Percentiles rank a stretch among this genome's conserved stretches.
These are phyloP conservation scores for Oscheius sp. DNA, from an alignment of 1,140 invertebrate genomes.

Conservation along the genomic window DNA sequence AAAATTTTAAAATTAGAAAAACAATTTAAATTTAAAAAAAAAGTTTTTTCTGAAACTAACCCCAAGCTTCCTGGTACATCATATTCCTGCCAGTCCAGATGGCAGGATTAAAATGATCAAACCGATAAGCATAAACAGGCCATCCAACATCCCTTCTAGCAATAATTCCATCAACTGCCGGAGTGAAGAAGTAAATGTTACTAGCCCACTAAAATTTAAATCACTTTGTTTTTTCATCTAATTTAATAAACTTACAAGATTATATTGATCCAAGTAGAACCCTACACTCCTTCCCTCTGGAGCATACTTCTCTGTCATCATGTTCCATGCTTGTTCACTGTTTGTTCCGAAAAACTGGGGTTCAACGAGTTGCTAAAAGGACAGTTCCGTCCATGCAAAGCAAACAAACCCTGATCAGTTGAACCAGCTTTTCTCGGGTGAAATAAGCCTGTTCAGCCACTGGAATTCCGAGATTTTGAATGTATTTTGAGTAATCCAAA, in stretches of 20 bases:
- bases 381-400: no score
- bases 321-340: conserved; percentile 9
- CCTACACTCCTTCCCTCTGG: conserved; percentile 6
- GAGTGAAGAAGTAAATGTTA: conserved; percentile 24
- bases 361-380: background rate
- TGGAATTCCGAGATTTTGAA: background rate
- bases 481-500: background rate
- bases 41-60: no score
- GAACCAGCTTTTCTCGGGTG: background rate
- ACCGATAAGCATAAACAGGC: conserved; percentile 17
- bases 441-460: background rate
- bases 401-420: conserved; percentile 15
- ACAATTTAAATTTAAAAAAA: no score
- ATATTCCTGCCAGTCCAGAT: conserved; percentile 7
- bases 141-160: conserved; percentile 1
- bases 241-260: background rate
- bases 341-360: conserved; percentile 1
- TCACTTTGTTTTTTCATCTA: background rate
- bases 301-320: conserved; percentile 5
- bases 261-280: conserved; percentile 8
- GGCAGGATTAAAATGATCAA: conserved; percentile 23
- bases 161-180: conserved; percentile 20
- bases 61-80: background rate
- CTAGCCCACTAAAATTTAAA: background rate
- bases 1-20: no score